A percentile compares a stretch with the other conserved stretches of the same genome.
phyloP scores from a whole-genome alignment of 1,140 invertebrate genomes.

The Drosophila bipectinata region DNA sequence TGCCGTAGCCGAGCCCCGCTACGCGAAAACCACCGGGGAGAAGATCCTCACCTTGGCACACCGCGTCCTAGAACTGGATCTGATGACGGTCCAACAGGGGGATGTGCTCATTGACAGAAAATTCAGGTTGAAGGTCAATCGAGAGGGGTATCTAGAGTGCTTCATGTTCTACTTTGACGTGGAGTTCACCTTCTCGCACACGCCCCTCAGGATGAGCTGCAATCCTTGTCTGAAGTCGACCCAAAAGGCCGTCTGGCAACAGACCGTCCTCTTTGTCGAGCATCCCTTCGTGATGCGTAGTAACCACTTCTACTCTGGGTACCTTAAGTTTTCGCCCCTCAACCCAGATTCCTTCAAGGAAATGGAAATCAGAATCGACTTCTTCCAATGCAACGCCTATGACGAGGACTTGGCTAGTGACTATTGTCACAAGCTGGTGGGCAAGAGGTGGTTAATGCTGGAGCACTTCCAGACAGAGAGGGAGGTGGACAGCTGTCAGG shows the following conservation, averaged over 20 bases:
- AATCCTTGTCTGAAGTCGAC: conserved; percentile 28
- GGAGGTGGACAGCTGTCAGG: conserved; percentile 58
- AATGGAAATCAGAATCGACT: conserved; percentile 44
- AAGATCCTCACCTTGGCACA: conserved; percentile 86
- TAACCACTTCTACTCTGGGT: conserved; percentile 27
- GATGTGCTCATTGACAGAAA: conserved; percentile 33
- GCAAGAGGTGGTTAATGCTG: conserved; percentile 51
- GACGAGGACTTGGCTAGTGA: neutral
- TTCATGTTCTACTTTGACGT: conserved; percentile 72
- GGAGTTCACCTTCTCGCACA: conserved; percentile 57
- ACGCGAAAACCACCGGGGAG: conserved; percentile 97
- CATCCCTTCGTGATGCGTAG: conserved; percentile 46
- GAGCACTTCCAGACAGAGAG: conserved; percentile 32
- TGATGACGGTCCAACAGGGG: conserved; percentile 16
- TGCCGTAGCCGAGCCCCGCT: conserved; percentile 50
- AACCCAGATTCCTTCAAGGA: conserved; percentile 12
- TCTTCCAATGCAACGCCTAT: neutral
- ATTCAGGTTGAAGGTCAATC: conserved; percentile 21
- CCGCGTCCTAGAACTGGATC: conserved; percentile 40
- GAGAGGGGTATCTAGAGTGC: conserved; percentile 47
- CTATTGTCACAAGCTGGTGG: conserved; percentile 17
- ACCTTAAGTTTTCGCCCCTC: conserved; percentile 24
- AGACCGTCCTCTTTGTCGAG: conserved; percentile 67
- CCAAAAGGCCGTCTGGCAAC: conserved; percentile 58
- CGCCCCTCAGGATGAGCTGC: conserved; percentile 40